Evolutionary conservation across 2,888 invertebrate genomes (phyloP), one percentile per base, ranked within the genome.

Genomic region (Ophioninae sp.): DNA sequence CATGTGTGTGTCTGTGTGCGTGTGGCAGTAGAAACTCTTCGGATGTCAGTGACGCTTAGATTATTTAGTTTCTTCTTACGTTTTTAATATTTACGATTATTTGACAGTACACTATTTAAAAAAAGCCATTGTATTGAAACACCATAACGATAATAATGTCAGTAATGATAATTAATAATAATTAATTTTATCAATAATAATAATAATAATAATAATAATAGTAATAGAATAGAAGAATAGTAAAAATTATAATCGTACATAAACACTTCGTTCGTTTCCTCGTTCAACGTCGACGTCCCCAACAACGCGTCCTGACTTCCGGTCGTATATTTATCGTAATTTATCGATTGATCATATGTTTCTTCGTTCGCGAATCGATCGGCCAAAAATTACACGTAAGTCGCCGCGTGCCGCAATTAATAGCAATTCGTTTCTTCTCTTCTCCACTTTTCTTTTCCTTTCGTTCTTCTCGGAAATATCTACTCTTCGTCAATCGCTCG

Each of bases 11-110:
- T 30, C 30, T 30, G 30, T 3, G 30, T 3, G 30, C 30, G 64
- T 72, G 84, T 84, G 86, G 86, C 86, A 87, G 86, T 86, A 85
- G 83, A 85, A 82, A 80, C 82, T 86, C 83, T 87, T 85, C 84
- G 76, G 84, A 87, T 85, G 81, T 84, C 79, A 80, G 80, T 86
- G 83, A 86, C 82, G 81, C 64, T 86, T 82, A 84, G 68, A 80
- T 73, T 37, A 73, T 79, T 79, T 41, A 44, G 79, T 81, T 67
- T 23, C 68, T 76, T 68, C 74, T 65, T 59, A 20, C 30, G 10
- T 65, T 67, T 17, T 64, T 64, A 1, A 30, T 10, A 3, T 63
- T 69, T 41, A 65, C 77, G 75, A 79, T 67, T 58, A 79, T 81
- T 81, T 75, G 68, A 78, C 72, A 69, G 72, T 69, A 83, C 82